These are phyloP conservation scores for Rhamphomyia laevipes DNA, from an alignment of 2,888 invertebrate species.

Conservation along the genomic window DNA sequence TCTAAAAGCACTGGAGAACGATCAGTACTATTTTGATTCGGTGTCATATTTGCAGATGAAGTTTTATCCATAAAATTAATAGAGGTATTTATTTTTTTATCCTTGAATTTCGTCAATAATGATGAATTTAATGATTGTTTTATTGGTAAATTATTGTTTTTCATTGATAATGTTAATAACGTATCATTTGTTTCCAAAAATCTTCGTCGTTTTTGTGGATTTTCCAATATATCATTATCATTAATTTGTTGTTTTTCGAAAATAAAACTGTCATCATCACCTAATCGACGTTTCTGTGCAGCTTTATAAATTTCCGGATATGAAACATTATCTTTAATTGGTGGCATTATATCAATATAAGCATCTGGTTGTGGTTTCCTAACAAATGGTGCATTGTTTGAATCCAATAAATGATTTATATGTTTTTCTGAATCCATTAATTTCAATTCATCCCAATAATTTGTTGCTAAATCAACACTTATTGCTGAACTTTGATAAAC, in stretches of 20 bases:
- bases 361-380: slow-evolving; percentile 23
- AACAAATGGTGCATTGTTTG: slow-evolving; percentile 30
- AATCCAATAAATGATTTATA: slow-evolving; percentile 16
- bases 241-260: neutral
- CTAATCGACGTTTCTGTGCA: slow-evolving; percentile 22
- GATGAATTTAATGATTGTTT: slow-evolving; percentile 4
- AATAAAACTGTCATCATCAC: slow-evolving; percentile 3
- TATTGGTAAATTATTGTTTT: neutral
- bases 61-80: neutral
- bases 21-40: neutral
- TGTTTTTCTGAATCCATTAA: slow-evolving; percentile 6
- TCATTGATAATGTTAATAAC: neutral
- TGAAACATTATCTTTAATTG: slow-evolving; percentile 16
- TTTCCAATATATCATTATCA: slow-evolving; percentile 3
- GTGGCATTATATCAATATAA: slow-evolving; percentile 13
- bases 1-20: slow-evolving; percentile 1
- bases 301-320: slow-evolving; percentile 23
- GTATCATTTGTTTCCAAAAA: slow-evolving; percentile 10
- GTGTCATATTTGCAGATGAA: neutral
- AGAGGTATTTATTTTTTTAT: neutral
- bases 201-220: slow-evolving; percentile 15
- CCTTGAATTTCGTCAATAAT: slow-evolving; percentile 9
- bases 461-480: slow-evolving; percentile 28
- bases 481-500: slow-evolving; percentile 31
- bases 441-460: slow-evolving; percentile 21